Evolutionary conservation across 2,113 vertebrate genomes (phyloP).

Genomic region (Oxyruncus cristatus): DNA sequence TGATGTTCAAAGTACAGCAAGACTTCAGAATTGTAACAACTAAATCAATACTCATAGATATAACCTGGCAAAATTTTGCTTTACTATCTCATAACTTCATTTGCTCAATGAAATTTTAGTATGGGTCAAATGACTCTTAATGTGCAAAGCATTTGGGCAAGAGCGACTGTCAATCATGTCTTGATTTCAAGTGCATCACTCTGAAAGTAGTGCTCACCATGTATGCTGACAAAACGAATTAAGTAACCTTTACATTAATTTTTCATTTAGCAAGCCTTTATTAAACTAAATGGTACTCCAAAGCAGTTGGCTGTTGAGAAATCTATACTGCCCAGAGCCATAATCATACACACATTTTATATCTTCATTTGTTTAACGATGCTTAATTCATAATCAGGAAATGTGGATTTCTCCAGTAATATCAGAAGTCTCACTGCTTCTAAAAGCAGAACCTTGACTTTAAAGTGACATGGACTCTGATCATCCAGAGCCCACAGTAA

Average conservation of each 20-base stretch:
- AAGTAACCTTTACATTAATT: constrained; percentile 14
- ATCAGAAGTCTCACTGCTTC: neutral
- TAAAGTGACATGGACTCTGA: neutral
- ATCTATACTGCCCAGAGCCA: constrained; percentile 14
- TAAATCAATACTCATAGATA: neutral
- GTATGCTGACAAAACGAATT: neutral
- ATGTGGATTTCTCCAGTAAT: neutral
- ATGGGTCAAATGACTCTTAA: neutral
- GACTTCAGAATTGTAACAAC: constrained; percentile 3
- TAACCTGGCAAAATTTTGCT: neutral
- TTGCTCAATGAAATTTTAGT: constrained; percentile 22
- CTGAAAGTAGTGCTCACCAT: neutral
- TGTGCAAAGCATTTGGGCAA: neutral
- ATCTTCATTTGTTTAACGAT: neutral
- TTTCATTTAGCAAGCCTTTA: constrained; percentile 44
- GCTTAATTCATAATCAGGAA: neutral
- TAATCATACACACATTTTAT: neutral
- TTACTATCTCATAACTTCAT: neutral
- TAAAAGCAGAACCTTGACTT: neutral
- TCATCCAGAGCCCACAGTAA: neutral
- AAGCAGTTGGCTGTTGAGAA: constrained; percentile 29
- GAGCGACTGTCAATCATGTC: neutral
- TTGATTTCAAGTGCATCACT: neutral
- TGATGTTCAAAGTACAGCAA: neutral
- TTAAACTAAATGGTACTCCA: constrained; percentile 29